Percentiles rank a stretch among this genome's conserved stretches.
Evolutionary conservation across 2,113 vertebrate species (phyloP).

Genomic region (Baryphthengus martii): DNA sequence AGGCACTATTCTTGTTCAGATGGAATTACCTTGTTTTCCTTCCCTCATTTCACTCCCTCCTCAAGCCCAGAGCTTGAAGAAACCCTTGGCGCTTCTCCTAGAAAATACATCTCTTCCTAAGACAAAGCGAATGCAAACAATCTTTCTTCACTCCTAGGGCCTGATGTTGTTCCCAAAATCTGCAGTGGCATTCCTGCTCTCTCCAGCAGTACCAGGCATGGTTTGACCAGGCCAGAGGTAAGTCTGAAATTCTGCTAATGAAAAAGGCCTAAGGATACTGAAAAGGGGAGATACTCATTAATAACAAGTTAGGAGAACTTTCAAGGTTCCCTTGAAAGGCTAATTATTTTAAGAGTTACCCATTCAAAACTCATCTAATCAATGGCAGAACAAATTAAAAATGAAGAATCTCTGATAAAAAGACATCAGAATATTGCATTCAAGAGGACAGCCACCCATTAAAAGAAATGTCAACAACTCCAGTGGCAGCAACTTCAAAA

Average conservation of each 20-base stretch:
- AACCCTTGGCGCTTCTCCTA: neutral
- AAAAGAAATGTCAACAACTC: slow-evolving; percentile 46
- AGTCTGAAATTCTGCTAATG: neutral
- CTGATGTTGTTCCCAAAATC: neutral
- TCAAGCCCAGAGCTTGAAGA: neutral
- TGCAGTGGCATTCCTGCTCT: neutral
- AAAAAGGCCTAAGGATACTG: neutral
- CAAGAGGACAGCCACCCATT: slow-evolving; percentile 27
- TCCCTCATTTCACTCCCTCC: neutral
- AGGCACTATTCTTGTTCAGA: neutral
- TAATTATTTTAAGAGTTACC: slow-evolving; percentile 17
- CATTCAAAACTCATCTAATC: neutral
- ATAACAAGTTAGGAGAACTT: neutral
- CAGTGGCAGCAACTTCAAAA: slow-evolving; percentile 45
- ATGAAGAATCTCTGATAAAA: neutral
- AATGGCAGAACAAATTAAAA: slow-evolving; percentile 30
- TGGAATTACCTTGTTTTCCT: neutral
- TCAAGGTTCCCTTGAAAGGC: neutral
- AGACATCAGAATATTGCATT: neutral
- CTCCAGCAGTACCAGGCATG: neutral
- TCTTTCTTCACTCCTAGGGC: neutral
- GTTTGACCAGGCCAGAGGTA: neutral
- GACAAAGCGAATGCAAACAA: neutral
- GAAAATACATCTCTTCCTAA: neutral
- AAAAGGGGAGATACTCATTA: neutral